Conservation (phyloP, 2,888 invertebrate species). For the Galerucella calmariensis region DNA sequence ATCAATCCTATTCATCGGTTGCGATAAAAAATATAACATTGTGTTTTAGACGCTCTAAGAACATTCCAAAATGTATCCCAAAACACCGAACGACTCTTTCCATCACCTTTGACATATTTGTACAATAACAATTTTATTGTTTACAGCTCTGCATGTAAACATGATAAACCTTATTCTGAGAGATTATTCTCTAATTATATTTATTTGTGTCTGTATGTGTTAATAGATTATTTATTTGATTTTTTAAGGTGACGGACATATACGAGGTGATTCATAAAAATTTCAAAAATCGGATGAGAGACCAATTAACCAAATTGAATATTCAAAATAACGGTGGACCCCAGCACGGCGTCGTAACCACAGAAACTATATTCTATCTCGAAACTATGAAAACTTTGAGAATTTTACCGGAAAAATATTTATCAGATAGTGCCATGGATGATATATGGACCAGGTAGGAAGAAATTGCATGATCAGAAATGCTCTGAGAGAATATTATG, state of each 20-base stretch:
- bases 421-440: slow-evolving; percentile 81
- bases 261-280: slow-evolving; percentile 80
- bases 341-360: slow-evolving; percentile 94
- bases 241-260: slow-evolving; percentile 59
- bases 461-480: slow-evolving; percentile 25
- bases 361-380: slow-evolving; percentile 90
- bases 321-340: slow-evolving; percentile 96
- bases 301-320: slow-evolving; percentile 86
- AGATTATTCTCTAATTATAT: too few relatives aligned
- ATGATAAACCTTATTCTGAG: too few relatives aligned
- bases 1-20: too few relatives aligned
- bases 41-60: too few relatives aligned
- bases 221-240: not conserved
- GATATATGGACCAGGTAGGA: slow-evolving; percentile 82
- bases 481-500: not conserved
- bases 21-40: too few relatives aligned
- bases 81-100: too few relatives aligned
- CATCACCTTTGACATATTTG: too few relatives aligned
- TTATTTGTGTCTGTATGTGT: too few relatives aligned
- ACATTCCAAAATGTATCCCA: too few relatives aligned
- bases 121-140: too few relatives aligned
- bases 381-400: slow-evolving; percentile 85
- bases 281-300: slow-evolving; percentile 87
- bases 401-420: slow-evolving; percentile 79
- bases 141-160: too few relatives aligned